phyloP scores from a whole-genome alignment of 2,888 invertebrate genomes.

The Temnothorax rugatulus region DNA sequence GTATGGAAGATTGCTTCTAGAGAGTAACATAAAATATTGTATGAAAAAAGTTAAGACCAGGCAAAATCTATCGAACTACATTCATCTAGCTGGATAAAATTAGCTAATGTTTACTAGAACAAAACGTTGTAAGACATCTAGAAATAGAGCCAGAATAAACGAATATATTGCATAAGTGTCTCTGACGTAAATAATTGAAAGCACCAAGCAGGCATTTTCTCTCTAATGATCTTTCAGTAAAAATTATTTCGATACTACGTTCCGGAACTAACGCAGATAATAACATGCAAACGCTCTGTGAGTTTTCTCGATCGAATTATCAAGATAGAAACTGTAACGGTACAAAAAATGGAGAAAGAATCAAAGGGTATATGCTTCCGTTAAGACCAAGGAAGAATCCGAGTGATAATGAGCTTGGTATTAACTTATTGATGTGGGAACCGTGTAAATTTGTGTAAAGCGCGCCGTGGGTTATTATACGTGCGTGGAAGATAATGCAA shows the following conservation, averaged over 20 bases:
- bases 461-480: slow-evolving; percentile 58
- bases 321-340: background rate
- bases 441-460: slow-evolving; percentile 49
- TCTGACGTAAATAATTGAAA: background rate
- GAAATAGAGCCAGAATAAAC: background rate
- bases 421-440: slow-evolving; percentile 61
- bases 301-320: background rate
- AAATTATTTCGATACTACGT: too few species aligned
- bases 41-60: background rate
- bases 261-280: background rate
- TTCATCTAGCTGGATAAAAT: slow-evolving; percentile 6
- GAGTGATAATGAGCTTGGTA: slow-evolving; percentile 65
- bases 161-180: background rate
- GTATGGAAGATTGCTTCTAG: background rate
- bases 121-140: background rate
- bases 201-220: background rate
- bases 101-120: background rate
- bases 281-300: background rate
- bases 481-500: slow-evolving; percentile 64
- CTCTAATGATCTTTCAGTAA: background rate
- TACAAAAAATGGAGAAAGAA: slow-evolving; percentile 35
- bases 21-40: slow-evolving; percentile 19
- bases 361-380: slow-evolving; percentile 56
- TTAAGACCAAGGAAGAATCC: slow-evolving; percentile 66
- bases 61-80: background rate